A percentile compares a stretch with the other conserved stretches of the same genome.
Conservation (phyloP, 2,797 vertebrate species). For the Anolis apletophallus region DNA sequence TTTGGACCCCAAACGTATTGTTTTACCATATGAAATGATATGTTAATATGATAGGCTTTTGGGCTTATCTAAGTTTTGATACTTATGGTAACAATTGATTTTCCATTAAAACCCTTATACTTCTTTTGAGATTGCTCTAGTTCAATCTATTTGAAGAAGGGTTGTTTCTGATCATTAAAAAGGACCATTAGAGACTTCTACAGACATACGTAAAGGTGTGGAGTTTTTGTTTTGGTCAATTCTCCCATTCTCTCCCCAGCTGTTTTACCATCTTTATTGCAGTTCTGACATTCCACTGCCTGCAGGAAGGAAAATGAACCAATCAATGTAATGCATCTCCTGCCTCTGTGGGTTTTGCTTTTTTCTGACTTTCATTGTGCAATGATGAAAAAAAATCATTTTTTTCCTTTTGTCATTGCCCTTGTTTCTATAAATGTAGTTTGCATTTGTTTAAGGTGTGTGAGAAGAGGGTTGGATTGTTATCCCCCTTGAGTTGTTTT, state of each 20-base stretch:
- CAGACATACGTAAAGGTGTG: not conserved
- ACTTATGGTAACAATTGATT: not conserved
- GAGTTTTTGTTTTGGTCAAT: not conserved
- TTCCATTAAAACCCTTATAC: conserved; percentile 59
- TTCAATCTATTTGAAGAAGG: not conserved
- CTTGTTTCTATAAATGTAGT: conserved; percentile 65
- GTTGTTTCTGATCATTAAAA: too few relatives aligned
- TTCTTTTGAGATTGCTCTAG: conserved; percentile 12
- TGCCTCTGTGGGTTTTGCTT: conserved; percentile 5
- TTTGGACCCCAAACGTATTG: too few relatives aligned
- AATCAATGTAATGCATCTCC: not conserved
- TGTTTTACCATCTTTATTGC: not conserved
- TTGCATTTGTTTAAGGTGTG: conserved; percentile 39
- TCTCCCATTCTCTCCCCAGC: not conserved
- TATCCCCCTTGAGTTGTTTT: too few relatives aligned
- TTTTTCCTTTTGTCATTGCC: conserved; percentile 56
- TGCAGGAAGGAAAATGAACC: not conserved
- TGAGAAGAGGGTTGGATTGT: too few relatives aligned
- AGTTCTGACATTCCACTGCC: not conserved
- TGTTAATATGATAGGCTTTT: not conserved
- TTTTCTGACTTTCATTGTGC: conserved; percentile 62
- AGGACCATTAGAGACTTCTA: too few relatives aligned
- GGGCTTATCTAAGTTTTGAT: not conserved
- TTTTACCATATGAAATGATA: not conserved
- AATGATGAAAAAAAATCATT: conserved; percentile 63